Evolutionary conservation across 2,113 vertebrate species (phyloP), one percentile per base, ranked within the genome.

Genomic region (Pachyramphus minor): DNA sequence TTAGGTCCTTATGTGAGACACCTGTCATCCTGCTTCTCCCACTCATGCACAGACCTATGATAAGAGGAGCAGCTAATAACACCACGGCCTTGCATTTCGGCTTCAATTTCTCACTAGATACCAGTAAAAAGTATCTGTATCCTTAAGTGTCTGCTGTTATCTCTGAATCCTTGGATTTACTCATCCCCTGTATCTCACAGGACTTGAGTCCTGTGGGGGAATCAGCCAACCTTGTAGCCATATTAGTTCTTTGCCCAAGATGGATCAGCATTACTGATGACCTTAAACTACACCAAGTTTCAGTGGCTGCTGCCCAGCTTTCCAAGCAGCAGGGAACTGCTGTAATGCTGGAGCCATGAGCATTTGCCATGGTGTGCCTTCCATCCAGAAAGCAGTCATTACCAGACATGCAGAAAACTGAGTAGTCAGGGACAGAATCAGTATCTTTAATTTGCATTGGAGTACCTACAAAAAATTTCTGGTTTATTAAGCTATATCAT

Each of bases 311-410:
- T 72, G n/a, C 7, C 14, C 33, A 64, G 63, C 37, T 66, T 68
- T 89, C 37, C 21, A 69, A 53, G 37, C 23, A 58, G 19, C 44
- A n/a, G 31, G 25, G 23, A 85, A 23, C 10, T 69, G 66, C 44
- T 2, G 0, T 31, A 63, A 45, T 28, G 41, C 44, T 52, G 17
- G 33, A 89, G 52, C 41, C n/a, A 13, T 28, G 21, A 2, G 0
- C 16, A 15, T 58, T 93, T 92, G 35, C 58, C 23, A n/a, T 9
- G 3, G 31, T n/a, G 6, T 41, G 5, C 18, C 28, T 82, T 79
- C 25, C n/a, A 33, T 27, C 9, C 31, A 53, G 58, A 62, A 62
- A 59, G 44, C 10, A 64, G 24, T 45, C 9, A 28, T 45, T 31
- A 68, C 12, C 39, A 74, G 27, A 30, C 33, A 89, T 11, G 14